Evolutionary conservation across 2,797 vertebrate species (phyloP).

Genomic region (Valencia hispanica): DNA sequence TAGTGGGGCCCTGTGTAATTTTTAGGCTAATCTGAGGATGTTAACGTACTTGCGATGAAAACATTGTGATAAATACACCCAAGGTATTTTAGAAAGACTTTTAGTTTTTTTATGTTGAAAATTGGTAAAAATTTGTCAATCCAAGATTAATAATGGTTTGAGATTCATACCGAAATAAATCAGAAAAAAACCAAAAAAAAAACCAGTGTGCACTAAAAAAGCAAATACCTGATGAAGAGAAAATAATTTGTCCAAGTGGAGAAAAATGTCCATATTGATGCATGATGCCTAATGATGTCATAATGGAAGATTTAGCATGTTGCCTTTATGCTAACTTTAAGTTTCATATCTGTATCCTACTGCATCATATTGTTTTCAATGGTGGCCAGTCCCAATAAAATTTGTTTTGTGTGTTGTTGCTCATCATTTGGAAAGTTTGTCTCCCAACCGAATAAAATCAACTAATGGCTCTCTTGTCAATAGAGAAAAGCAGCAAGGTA

Average conservation of each 20-base stretch:
- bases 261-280: background rate
- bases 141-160: too few species aligned
- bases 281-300: background rate
- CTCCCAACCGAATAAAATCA: slow-evolving; percentile 29
- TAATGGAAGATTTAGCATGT: background rate
- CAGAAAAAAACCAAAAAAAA: too few species aligned
- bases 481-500: slow-evolving; percentile 4
- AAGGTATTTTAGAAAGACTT: too few species aligned
- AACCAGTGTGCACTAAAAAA: background rate
- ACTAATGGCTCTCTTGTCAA: slow-evolving; percentile 40
- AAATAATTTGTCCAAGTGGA: background rate
- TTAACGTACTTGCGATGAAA: too few species aligned
- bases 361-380: background rate
- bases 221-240: background rate
- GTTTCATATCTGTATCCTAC: background rate
- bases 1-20: too few species aligned
- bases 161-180: too few species aligned
- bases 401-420: background rate
- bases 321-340: background rate
- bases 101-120: too few species aligned
- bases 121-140: too few species aligned
- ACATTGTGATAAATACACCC: too few species aligned
- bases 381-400: background rate
- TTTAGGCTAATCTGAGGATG: too few species aligned
- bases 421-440: slow-evolving; percentile 1